phyloP scores from a whole-genome alignment of 2,113 vertebrate species.

The Sinocyclocheilus anophthalmus region DNA sequence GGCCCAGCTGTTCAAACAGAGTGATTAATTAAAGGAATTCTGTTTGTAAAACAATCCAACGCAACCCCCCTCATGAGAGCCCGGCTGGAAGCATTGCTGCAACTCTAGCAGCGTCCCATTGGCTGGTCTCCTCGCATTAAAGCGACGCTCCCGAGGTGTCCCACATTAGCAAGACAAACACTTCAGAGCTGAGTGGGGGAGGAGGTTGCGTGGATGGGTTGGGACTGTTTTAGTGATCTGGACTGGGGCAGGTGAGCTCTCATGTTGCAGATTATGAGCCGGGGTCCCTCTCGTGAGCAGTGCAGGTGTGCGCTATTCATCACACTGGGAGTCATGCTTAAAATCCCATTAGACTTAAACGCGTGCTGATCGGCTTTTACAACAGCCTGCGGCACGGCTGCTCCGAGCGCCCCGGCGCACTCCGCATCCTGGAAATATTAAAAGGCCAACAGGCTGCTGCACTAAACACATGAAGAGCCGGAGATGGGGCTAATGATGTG shows the following conservation, averaged over 20 bases:
- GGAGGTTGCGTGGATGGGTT: slow-evolving; percentile 44
- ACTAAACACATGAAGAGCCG: slow-evolving; percentile 29
- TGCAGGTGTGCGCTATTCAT: slow-evolving; percentile 77
- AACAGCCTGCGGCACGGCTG: slow-evolving; percentile 53
- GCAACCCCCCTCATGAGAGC: neutral
- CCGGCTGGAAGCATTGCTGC: slow-evolving; percentile 63
- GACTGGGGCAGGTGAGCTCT: slow-evolving; percentile 75
- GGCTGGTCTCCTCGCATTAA: slow-evolving; percentile 67
- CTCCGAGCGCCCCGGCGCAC: slow-evolving; percentile 50
- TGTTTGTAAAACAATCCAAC: slow-evolving; percentile 91
- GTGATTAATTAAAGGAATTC: slow-evolving; percentile 99
- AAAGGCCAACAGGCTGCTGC: slow-evolving; percentile 37
- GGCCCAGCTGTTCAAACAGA: slow-evolving; percentile 97
- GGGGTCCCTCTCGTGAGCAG: slow-evolving; percentile 66
- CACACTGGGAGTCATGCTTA: slow-evolving; percentile 71
- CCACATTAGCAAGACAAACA: slow-evolving; percentile 75
- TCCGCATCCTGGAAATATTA: slow-evolving; percentile 54
- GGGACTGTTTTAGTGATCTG: slow-evolving; percentile 65
- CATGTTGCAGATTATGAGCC: slow-evolving; percentile 70
- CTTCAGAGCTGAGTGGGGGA: slow-evolving; percentile 55
- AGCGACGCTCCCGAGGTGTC: slow-evolving; percentile 67
- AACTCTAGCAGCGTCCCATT: slow-evolving; percentile 59
- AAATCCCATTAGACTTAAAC: slow-evolving; percentile 72
- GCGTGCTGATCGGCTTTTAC: slow-evolving; percentile 64
- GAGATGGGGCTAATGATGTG: slow-evolving; percentile 26